Conservation (phyloP, 2,797 vertebrate species). For the Parauchenoglanis ngamensis region DNA sequence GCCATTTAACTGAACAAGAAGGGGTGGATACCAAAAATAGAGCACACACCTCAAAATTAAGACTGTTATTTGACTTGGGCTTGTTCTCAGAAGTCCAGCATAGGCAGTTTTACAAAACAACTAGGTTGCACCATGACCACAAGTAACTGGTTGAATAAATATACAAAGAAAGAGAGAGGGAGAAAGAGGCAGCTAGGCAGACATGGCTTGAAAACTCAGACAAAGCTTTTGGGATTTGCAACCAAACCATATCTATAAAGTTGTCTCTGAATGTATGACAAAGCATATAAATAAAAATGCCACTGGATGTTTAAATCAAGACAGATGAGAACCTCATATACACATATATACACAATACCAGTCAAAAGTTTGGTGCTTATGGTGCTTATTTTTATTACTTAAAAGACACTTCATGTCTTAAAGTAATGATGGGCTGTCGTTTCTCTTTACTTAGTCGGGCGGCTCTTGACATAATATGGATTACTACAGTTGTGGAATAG, state of each 20-base stretch:
- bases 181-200: not conserved
- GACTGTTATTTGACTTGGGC: constrained; percentile 16
- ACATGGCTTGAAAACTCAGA: not conserved
- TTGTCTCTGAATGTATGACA: not conserved
- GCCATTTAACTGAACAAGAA: not conserved
- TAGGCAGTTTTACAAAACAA: not conserved
- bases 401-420: too few relatives aligned
- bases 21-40: not conserved
- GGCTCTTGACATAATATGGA: too few relatives aligned
- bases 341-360: too few relatives aligned
- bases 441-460: too few relatives aligned
- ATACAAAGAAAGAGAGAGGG: not conserved
- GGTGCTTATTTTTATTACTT: too few relatives aligned
- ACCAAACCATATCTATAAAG: not conserved
- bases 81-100: not conserved
- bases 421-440: too few relatives aligned
- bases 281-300: not conserved
- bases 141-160: not conserved
- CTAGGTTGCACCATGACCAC: not conserved
- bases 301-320: not conserved
- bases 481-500: too few relatives aligned
- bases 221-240: not conserved
- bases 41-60: not conserved
- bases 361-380: too few relatives aligned
- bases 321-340: not conserved